Base-by-base conservation (phyloP, 30 jellyfish, hydroid and myxozoan species). In the Rhopilema esculentum region DNA sequence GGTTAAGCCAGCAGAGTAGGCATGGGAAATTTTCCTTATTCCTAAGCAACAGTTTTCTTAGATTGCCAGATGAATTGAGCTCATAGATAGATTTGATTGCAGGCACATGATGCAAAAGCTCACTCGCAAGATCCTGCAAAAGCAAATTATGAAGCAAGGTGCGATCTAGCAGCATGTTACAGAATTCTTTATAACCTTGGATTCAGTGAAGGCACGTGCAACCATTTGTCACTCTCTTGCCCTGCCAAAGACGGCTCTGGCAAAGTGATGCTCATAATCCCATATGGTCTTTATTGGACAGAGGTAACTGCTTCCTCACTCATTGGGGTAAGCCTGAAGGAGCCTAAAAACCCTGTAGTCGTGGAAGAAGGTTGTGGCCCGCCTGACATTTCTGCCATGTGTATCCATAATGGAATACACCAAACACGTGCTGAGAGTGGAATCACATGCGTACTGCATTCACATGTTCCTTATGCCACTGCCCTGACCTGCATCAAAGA, bases 201-300 rank as follows among this genome's bases (percentile, higher is more conserved):
- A 40, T 84, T 64, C 65, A 30, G 62, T 62, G 97, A 91, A 66
- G 97, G 97, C 22, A 81, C 79, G 1, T 84, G 95, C 85, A 91
- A 91, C 72, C 97, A 91, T 77, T 32, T 91, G 33, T 84, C 95
- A 0, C 65, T 87, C 17, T 73, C 88, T 18, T 93, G 96, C 48
- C 97, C 97, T 8, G 91, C 95, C 65, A 69, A 80, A 1, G 97
- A 91, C 49, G 95, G 89, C 28, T 84, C 93, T 0, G 87, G 87
- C 48, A 84, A 72, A 48, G 80, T 91, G 15, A 84, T 84, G 88
- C 91, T 91, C 40, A 48, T 84, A 12, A 72, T 83, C 1, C 97
- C 97, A 7, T 69, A 48, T 51, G 97, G 97, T 1, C 21, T 79
- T 31, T 31, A 33, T 26, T 91, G 97, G 97, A 30, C 73, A 25